A percentile compares a stretch with the other conserved stretches of the same genome.
phyloP scores from a whole-genome alignment of 2,113 vertebrate genomes.

The Eudorcas thomsonii region DNA sequence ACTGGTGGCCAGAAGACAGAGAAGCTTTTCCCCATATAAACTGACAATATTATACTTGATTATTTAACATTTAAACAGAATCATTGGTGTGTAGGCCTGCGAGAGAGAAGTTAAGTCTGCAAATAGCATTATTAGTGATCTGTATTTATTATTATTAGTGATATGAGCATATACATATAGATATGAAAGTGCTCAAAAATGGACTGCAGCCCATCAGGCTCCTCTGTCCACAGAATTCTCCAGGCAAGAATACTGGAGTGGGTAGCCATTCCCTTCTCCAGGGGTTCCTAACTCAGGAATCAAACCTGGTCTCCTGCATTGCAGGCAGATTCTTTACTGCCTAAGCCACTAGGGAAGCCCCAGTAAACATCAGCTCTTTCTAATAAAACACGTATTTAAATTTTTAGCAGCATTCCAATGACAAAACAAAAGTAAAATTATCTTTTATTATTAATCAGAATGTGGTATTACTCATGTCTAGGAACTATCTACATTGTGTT shows the following conservation, averaged over 20 bases:
- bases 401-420: slow-evolving; percentile 11
- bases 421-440: slow-evolving; percentile 29
- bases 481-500: background rate
- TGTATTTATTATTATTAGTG: background rate
- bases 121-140: background rate
- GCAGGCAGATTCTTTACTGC: background rate
- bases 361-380: background rate
- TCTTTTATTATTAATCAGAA: slow-evolving; percentile 31
- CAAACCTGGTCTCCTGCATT: background rate
- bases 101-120: background rate
- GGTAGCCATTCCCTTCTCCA: background rate
- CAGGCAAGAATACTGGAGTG: background rate
- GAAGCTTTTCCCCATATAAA: background rate
- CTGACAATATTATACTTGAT: background rate
- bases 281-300: background rate
- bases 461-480: background rate
- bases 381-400: slow-evolving; percentile 12
- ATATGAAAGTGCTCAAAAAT: background rate
- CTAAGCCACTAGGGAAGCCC: background rate
- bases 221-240: background rate
- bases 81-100: background rate
- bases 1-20: background rate
- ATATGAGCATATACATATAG: background rate
- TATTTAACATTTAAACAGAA: background rate
- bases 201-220: background rate